These are phyloP conservation scores for Boulengeromyrus knoepffleri DNA, from an alignment of 2,113 vertebrate species.

Conservation along the genomic window DNA sequence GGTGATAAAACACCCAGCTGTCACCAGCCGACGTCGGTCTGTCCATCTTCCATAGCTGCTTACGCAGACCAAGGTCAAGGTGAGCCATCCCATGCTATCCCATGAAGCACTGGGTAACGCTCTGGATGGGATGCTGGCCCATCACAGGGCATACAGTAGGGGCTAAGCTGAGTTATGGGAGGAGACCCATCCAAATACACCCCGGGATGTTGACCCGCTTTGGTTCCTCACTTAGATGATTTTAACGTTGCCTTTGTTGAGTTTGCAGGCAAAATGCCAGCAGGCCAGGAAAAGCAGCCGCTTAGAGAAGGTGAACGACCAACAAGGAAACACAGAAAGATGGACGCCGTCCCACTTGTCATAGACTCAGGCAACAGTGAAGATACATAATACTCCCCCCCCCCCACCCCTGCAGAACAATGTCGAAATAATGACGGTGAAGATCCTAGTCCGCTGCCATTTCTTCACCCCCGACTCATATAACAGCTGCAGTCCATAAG, in stretches of 20 bases:
- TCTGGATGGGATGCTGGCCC: background rate
- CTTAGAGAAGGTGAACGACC: background rate
- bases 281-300: background rate
- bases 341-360: background rate
- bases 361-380: background rate
- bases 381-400: background rate
- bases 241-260: background rate
- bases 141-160: background rate
- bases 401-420: background rate
- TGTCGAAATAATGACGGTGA: background rate
- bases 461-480: background rate
- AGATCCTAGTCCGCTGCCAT: background rate
- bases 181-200: background rate
- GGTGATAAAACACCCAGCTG: background rate
- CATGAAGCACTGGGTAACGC: background rate
- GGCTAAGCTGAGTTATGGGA: background rate
- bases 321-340: background rate
- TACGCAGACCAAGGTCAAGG: background rate
- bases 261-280: background rate
- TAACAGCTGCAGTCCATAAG: background rate
- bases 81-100: background rate
- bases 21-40: background rate
- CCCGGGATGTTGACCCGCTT: background rate
- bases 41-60: background rate
- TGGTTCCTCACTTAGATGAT: background rate